A percentile compares a stretch with the other conserved stretches of the same genome.
These are phyloP conservation scores for Neoascia interrupta DNA, from an alignment of 2,888 invertebrate genomes.

Conservation along the genomic window DNA sequence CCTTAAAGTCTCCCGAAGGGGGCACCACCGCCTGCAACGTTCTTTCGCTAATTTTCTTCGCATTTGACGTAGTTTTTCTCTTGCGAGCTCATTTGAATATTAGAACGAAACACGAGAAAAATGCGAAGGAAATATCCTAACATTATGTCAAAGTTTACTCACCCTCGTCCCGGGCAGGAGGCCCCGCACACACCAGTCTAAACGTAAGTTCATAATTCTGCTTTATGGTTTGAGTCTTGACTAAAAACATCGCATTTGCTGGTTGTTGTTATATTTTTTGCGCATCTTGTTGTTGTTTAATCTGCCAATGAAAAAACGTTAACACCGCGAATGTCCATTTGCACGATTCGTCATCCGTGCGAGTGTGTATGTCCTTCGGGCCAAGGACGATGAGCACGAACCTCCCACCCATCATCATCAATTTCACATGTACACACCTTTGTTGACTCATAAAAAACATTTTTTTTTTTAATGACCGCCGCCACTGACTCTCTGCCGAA, in stretches of 20 bases:
- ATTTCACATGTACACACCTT: constrained; percentile 20
- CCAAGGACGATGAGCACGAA: too few species aligned
- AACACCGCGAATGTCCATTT: constrained; percentile 15
- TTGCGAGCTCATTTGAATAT: too few species aligned
- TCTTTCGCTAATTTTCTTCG: background rate
- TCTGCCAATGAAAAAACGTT: constrained; percentile 12
- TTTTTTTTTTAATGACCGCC: too few species aligned
- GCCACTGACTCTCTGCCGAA: too few species aligned
- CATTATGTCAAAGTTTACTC: constrained; percentile 13
- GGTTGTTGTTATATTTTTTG: constrained; percentile 22
- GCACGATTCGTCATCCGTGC: constrained; percentile 27
- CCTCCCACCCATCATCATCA: constrained; percentile 14
- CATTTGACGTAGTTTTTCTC: constrained; percentile 14
- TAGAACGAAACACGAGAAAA: background rate
- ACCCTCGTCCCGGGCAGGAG: background rate
- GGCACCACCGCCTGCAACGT: too few species aligned
- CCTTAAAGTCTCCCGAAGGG: constrained; percentile 20
- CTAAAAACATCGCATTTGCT: constrained; percentile 34
- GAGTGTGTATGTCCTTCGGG: too few species aligned
- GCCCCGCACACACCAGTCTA: background rate
- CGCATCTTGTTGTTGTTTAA: constrained; percentile 7
- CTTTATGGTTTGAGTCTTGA: constrained; percentile 45
- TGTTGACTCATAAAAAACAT: constrained; percentile 28
- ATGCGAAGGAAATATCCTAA: background rate
- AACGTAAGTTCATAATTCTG: constrained; percentile 42